A percentile compares a stretch with the other conserved stretches of the same genome.
These are phyloP conservation scores for Columba janthina DNA, from an alignment of 2,113 vertebrate species.

Conservation along the genomic window DNA sequence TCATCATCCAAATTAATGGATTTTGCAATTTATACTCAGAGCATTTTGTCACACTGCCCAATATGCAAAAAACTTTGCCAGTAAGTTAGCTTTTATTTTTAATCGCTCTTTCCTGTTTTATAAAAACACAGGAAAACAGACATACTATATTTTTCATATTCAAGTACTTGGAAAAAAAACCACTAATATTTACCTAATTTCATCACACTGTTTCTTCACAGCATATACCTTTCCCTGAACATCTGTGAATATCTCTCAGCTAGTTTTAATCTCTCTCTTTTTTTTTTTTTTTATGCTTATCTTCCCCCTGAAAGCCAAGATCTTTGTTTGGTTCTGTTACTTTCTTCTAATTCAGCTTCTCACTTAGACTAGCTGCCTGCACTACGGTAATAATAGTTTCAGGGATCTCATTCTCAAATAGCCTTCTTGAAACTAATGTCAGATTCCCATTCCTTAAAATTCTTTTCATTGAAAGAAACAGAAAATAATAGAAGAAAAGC, in stretches of 20 bases:
- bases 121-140: background rate
- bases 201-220: background rate
- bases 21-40: background rate
- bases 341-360: background rate
- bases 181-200: background rate
- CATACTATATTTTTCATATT: background rate
- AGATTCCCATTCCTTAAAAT: background rate
- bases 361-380: accelerated
- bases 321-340: background rate
- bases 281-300: background rate
- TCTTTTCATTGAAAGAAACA: background rate
- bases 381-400: background rate
- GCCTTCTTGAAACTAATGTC: background rate
- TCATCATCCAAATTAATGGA: background rate
- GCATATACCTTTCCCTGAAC: background rate
- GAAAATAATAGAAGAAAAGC: background rate
- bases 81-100: background rate
- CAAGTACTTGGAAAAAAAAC: background rate
- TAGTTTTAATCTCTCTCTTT: background rate
- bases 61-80: background rate
- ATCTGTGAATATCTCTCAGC: background rate
- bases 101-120: background rate
- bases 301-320: background rate
- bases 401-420: background rate
- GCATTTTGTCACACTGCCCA: background rate